Percentiles rank a stretch among this genome's conserved stretches.
Evolutionary conservation across 2,888 invertebrate genomes (phyloP).

Genomic region (Melanchra persicariae): DNA sequence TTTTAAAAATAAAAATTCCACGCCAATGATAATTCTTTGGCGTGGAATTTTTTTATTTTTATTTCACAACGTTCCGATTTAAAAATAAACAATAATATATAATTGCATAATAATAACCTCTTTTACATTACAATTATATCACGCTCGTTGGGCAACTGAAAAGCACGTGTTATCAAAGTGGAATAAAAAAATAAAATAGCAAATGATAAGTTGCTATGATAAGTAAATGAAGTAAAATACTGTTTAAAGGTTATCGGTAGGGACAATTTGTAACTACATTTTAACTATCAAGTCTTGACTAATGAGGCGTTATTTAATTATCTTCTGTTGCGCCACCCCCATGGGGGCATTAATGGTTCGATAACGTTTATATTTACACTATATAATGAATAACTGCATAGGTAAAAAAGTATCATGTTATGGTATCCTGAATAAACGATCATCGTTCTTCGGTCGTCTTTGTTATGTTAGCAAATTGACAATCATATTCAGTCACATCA

Average conservation of each 20-base stretch:
- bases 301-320: not conserved
- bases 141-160: conserved; percentile 1
- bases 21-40: no score
- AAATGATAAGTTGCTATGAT: not conserved
- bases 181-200: not conserved
- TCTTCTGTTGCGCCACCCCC: not conserved
- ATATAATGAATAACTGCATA: not conserved
- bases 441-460: no score
- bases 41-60: conserved; percentile 21
- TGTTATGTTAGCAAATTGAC: no score
- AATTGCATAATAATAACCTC: conserved; percentile 28
- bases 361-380: not conserved
- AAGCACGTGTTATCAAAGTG: not conserved
- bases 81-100: conserved; percentile 13
- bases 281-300: not conserved
- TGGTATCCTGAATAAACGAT: no score
- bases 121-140: conserved; percentile 1
- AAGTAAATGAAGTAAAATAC: not conserved
- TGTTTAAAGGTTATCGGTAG: conserved; percentile 18
- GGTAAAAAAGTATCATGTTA: no score
- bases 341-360: not conserved
- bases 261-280: conserved; percentile 16
- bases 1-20: no score
- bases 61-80: not conserved
- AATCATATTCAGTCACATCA: no score